Evolutionary conservation across 2,888 invertebrate species (phyloP), one percentile per base, ranked within the genome.

Genomic region (Sarcophaga variegata): DNA sequence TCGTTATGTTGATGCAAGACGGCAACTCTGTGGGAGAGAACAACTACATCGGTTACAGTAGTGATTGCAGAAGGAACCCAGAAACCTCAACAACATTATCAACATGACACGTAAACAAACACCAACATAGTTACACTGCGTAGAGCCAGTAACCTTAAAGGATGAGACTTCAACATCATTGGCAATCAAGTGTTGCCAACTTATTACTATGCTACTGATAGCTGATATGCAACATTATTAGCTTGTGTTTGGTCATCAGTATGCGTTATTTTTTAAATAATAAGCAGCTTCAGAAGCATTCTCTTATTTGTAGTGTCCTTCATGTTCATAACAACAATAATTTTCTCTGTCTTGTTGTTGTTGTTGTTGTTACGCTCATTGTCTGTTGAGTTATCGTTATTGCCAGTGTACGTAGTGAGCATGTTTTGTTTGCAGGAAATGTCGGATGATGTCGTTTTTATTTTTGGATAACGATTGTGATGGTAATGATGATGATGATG

Each of bases 111-210:
- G 37, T 37, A 37, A 37, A 37, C 37, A 37, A 10, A 10, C 8
- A 37, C 37, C 10, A 37, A 8, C 8, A 37, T 37, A 2, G 10
- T 37, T 8, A 37, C 37, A 37, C 10, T 37, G 37, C 37, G 37
- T 37, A 37, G 10, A 37, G 8, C 37, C 37, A 37, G 10, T 37
- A 37, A 37, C 37, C 37, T 37, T 37, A 37, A 37, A 37, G 37
- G 37, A 37, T 37, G 37, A 37, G 59, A 2, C 14, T n/a, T 59
- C 67, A 47, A 2, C 49, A 75, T 49, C 27, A 75, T 64, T 74
- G 74, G 22, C 47, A 64, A 75, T 64, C 37, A 37, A 64, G 25
- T 64, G 74, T 47, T 74, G 45, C 22, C 10, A 20, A 8, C 47
- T 63, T 8, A 54, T 45, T 6, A 25, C 54, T 17, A 59, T 59